Percentiles rank a stretch among this genome's conserved stretches.
Evolutionary conservation across 2,888 invertebrate species (phyloP).

Genomic region (Noctuana brunneofusca): DNA sequence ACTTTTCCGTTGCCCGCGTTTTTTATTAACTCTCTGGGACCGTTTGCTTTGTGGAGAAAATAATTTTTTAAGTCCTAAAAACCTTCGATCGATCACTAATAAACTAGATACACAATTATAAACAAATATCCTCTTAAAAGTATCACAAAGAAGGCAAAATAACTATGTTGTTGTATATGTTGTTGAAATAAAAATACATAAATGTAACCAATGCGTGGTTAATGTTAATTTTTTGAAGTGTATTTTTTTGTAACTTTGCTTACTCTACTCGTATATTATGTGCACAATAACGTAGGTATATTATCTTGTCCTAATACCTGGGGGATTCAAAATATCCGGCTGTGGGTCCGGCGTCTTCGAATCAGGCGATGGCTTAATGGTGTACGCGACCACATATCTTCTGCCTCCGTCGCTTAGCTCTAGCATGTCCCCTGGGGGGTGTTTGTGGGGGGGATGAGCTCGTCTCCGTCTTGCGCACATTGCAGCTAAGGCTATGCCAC

Average conservation of each 20-base stretch:
- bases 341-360: conserved; percentile 85
- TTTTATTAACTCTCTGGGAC: conserved; percentile 27
- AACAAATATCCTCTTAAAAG: too few relatives aligned
- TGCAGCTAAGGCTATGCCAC: conserved; percentile 63
- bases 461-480: conserved; percentile 65
- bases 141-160: too few relatives aligned
- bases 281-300: too few relatives aligned
- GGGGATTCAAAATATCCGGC: conserved; percentile 91
- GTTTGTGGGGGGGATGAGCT: conserved; percentile 67
- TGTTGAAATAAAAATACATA: too few relatives aligned
- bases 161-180: too few relatives aligned
- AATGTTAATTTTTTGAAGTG: too few relatives aligned
- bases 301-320: too few relatives aligned
- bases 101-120: too few relatives aligned
- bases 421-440: conserved; percentile 79
- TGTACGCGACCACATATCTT: conserved; percentile 93
- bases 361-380: conserved; percentile 86
- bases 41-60: conserved; percentile 12
- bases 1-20: conserved; percentile 32
- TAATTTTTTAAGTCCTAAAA: neutral
- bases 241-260: too few relatives aligned
- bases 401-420: conserved; percentile 90
- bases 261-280: too few relatives aligned
- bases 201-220: too few relatives aligned
- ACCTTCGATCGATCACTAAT: too few relatives aligned